Conservation (phyloP, 2,888 invertebrate genomes). For the Agrypnus murinus region DNA sequence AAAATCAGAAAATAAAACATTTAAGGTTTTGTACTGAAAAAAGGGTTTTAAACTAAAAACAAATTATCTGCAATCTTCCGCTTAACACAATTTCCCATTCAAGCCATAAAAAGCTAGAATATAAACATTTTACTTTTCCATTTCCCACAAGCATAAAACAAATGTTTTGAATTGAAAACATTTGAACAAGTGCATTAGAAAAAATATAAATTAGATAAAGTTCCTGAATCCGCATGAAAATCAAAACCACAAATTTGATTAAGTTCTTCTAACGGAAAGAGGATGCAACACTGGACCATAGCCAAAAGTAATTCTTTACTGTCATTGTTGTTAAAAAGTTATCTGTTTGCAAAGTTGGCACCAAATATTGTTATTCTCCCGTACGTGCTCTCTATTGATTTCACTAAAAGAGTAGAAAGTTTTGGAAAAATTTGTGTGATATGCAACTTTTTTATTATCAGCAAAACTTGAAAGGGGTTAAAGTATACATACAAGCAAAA, state of each 20-base stretch:
- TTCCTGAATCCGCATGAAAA: conserved; percentile 3
- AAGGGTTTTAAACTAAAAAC: too few relatives aligned
- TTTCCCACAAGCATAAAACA: too few relatives aligned
- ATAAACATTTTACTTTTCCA: too few relatives aligned
- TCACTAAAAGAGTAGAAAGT: conserved; percentile 31
- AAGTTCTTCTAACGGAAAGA: conserved; percentile 7
- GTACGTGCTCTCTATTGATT: conserved; percentile 28
- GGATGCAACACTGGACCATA: conserved; percentile 15
- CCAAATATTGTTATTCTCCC: conserved; percentile 21
- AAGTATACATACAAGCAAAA: conserved; percentile 8
- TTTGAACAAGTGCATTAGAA: too few relatives aligned
- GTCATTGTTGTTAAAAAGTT: conserved; percentile 36
- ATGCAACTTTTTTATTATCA: conserved; percentile 14
- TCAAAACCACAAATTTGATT: conserved; percentile 37
- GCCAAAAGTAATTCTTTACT: conserved; percentile 34
- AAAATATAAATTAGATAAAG: too few relatives aligned
- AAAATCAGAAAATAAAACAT: too few relatives aligned
- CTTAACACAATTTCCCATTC: too few relatives aligned
- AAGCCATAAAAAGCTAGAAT: too few relatives aligned
- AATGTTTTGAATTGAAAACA: too few relatives aligned
- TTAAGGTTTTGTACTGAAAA: too few relatives aligned
- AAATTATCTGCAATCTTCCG: too few relatives aligned
- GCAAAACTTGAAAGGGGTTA: conserved; percentile 2
- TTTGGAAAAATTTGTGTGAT: conserved; percentile 13
- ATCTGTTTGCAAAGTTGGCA: conserved; percentile 31